Percentiles rank a stretch among this genome's conserved stretches.
These are phyloP conservation scores for Didymodactylos carnosus DNA, from an alignment of 2,888 invertebrate genomes.

Conservation along the genomic window DNA sequence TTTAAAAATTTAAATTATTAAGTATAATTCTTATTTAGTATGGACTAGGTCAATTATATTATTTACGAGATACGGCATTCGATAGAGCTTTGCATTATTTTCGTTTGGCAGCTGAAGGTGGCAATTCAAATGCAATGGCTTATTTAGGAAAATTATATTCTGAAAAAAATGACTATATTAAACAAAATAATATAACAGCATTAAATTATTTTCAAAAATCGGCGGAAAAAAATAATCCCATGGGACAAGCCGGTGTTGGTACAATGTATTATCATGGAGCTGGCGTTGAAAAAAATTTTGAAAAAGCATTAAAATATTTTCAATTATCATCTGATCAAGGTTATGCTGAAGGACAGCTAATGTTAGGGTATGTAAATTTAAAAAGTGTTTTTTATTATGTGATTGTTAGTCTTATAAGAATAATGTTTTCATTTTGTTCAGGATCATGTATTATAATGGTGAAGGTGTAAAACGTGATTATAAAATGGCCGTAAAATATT, in stretches of 20 bases:
- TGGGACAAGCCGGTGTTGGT: constrained; percentile 86
- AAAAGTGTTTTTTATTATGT: too few species aligned
- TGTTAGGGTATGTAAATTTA: too few species aligned
- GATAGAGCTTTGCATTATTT: constrained; percentile 36
- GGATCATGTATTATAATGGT: constrained; percentile 24
- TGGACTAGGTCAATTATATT: constrained; percentile 82
- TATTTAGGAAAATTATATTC: constrained; percentile 90
- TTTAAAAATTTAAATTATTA: too few species aligned
- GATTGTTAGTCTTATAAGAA: too few species aligned
- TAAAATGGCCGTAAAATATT: constrained; percentile 82
- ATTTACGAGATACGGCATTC: constrained; percentile 50
- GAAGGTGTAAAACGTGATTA: constrained; percentile 42
- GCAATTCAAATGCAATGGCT: constrained; percentile 83
- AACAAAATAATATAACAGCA: constrained; percentile 78
- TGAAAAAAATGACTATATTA: constrained; percentile 73
- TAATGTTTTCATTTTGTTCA: too few species aligned
- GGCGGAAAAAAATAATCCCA: constrained; percentile 71
- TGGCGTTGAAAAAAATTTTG: constrained; percentile 51
- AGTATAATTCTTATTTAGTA: constrained; percentile 39
- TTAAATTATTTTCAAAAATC: constrained; percentile 80
- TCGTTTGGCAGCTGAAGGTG: constrained; percentile 69
- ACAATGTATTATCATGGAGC: constrained; percentile 83
- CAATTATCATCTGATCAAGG: constrained; percentile 88
- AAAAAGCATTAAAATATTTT: constrained; percentile 54
- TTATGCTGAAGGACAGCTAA: constrained; percentile 92